A percentile compares a stretch with the other conserved stretches of the same genome.
phyloP scores from a whole-genome alignment of 2,113 vertebrate genomes.

The Cinclus cinclus region DNA sequence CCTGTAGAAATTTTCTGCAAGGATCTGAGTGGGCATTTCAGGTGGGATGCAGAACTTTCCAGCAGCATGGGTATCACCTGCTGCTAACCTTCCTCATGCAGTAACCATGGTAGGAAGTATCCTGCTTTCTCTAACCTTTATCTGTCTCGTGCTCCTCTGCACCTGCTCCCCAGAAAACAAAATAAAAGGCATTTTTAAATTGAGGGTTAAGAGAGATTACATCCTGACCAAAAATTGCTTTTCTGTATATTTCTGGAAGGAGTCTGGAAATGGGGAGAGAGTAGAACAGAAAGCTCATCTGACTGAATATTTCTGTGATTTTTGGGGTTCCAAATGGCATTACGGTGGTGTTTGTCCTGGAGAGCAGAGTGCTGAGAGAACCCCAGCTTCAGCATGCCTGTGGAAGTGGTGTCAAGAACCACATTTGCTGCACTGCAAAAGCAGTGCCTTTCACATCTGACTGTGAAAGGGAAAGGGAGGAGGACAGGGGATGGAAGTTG shows the following conservation, averaged over 20 bases:
- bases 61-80: background rate
- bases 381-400: fast-evolving
- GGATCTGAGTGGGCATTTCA: fast-evolving
- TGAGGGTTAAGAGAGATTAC: no score
- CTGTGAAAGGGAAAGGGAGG: background rate
- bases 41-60: background rate
- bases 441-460: background rate
- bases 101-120: background rate
- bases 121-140: background rate
- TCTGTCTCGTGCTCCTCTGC: background rate
- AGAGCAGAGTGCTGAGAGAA: background rate
- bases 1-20: background rate
- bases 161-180: background rate
- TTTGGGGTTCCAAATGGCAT: background rate
- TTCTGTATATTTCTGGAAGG: background rate
- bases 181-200: background rate
- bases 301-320: background rate
- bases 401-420: background rate
- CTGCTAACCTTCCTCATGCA: no score
- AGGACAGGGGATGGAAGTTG: background rate
- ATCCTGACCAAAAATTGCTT: background rate
- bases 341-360: background rate
- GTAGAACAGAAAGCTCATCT: background rate
- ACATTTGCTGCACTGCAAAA: background rate
- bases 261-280: no score